These are phyloP conservation scores for Minunthozetes semirufus DNA, from an alignment of 2,888 invertebrate genomes.

Conservation along the genomic window DNA sequence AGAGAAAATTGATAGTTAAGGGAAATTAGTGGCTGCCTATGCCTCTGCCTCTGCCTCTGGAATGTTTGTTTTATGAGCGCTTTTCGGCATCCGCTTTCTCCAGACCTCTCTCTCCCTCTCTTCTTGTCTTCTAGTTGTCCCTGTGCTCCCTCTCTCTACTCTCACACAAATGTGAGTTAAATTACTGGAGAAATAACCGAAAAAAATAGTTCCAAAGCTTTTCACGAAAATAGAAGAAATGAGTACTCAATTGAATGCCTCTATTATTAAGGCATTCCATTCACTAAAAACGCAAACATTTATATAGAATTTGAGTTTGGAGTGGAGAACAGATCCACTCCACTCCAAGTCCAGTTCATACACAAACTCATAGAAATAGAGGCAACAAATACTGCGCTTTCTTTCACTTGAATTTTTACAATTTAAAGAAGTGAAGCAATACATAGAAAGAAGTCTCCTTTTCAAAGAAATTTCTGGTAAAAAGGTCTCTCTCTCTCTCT, in stretches of 20 bases:
- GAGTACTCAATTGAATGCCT: conserved; percentile 10
- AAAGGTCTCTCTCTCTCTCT: conserved; percentile 17
- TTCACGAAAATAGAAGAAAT: conserved; percentile 18
- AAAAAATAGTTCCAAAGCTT: background rate
- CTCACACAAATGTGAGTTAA: background rate
- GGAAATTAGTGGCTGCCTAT: conserved; percentile 25
- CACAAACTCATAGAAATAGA: no score
- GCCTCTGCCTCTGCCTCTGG: background rate
- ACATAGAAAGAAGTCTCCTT: conserved; percentile 1
- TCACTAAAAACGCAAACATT: conserved; percentile 21
- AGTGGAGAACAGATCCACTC: no score
- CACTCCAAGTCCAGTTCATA: background rate
- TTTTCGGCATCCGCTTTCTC: conserved; percentile 6
- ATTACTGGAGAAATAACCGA: background rate
- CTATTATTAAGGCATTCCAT: conserved; percentile 19
- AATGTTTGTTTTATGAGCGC: conserved; percentile 26
- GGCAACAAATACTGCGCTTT: background rate
- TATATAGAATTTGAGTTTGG: background rate
- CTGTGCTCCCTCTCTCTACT: background rate
- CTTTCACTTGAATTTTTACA: background rate
- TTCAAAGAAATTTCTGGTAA: conserved; percentile 20
- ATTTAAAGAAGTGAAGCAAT: background rate
- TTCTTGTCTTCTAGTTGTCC: background rate
- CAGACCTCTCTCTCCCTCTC: conserved; percentile 15
- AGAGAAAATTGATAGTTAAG: conserved; percentile 29